Base-by-base conservation (phyloP, 2,797 vertebrate species). In the Pristis pectinata region DNA sequence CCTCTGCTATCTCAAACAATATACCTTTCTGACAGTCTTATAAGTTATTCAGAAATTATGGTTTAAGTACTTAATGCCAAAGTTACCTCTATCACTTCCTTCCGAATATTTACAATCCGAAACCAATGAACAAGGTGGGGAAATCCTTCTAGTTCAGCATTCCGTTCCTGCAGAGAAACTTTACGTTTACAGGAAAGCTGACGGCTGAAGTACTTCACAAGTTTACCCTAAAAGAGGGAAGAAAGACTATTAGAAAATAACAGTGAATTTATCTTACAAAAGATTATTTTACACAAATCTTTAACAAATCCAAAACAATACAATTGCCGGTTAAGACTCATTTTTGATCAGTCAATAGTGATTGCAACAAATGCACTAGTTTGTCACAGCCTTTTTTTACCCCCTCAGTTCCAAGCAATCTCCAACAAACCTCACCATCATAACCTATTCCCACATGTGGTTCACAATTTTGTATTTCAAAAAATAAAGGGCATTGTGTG, bases 181-280 rank as follows among this genome's bases (percentile, higher is more conserved):
- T 98, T 99, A 97, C 98, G 97, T 96, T 99, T 99, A 96, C 98
- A 99, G 95, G 98, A 99, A 96, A 99, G 98, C 98, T 99, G 99
- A 95, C 99, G 97, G 97, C 98, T 99, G 97, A 99, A 99, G 96
- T 99, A 99, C 95, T 99, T 99, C 95, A 99, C 99, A 97, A 99
- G 97, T 96, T 99, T 99, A 97, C 99, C 99, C 99, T 99, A 97
- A 0, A 96, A 95, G 27, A 76, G 61, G 37, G 30, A 67, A 74
- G 17, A 64, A 64, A 61, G 67, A 22, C n/a, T 64, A 59, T 91
- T 67, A 91, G 87, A 91, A 91, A 91, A 67, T 22, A 59, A 17
- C n/a, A 91, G 34, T 67, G 34, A 89, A 37, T 37, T 64, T n/a
- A 10, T 41, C 53, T 9, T 41, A 17, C 22, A 8, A 91, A 91